Evolutionary conservation across 37 sponge, comb jelly and placozoan species (phyloP), one percentile per base, ranked within the genome.

Genomic region (Aplysina aerophoba): DNA sequence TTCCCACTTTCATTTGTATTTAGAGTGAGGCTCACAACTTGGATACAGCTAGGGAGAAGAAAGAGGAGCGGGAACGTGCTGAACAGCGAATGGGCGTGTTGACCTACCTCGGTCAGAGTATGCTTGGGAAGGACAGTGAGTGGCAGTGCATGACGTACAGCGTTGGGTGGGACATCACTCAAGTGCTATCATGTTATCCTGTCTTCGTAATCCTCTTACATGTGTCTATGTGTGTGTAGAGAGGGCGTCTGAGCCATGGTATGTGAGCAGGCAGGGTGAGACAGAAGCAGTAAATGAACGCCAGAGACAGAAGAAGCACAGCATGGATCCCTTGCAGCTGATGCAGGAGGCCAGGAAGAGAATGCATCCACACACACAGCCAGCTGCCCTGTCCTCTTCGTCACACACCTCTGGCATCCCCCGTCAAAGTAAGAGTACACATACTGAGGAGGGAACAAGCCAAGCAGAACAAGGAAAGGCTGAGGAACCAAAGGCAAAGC

Each of bases 1-100:
- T 64, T 27, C 31, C 5, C 31, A 30, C 31, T 64, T 64, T 5
- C 66, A 64, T 64, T 64, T 27, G 30, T 25, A 27, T 62, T 28
- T 11, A 62, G 58, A 80, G 86, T n/a, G 57, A 57, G 12, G 15
- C 60, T 0, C 50, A 54, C 27, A 96, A 94, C 74, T 56, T 27
- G 14, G 97, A 94, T 25, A 86, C 87, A 62, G 94, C 91, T 19
- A 79, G 67, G 20, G 97, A 96, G 72, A 87, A 73, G 77, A 96
- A 91, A 82, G 88, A 61, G 19, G 97, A 96, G 25, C 85, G 89
- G 85, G 97, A 96, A 65, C 84, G 81, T 21, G 73, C 66, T 16
- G 97, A 96, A 69, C 94, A 91, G 84, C 86, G 79, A 33, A 81
- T 91, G 58, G 97, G 97, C 50, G 38, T 96, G 17, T 73, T 96